These are phyloP conservation scores for Neomorphus geoffroyi DNA, from an alignment of 2,797 vertebrate species.

Conservation along the genomic window DNA sequence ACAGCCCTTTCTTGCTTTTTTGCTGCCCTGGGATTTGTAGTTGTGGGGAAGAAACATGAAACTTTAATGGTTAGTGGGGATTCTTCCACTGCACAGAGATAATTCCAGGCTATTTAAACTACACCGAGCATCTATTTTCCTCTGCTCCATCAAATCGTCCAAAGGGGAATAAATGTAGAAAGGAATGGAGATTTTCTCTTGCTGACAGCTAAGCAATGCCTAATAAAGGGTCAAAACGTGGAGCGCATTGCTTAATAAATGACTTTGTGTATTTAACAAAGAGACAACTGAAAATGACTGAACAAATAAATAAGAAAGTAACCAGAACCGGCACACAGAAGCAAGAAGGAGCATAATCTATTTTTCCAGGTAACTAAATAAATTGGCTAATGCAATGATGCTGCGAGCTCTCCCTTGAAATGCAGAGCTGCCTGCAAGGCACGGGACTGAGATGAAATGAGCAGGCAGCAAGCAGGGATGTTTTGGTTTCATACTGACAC, in stretches of 20 bases:
- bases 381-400: accelerated
- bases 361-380: neutral
- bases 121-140: neutral
- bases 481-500: accelerated
- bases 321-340: neutral
- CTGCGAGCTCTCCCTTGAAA: neutral
- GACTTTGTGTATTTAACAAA: neutral
- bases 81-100: neutral
- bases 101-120: neutral
- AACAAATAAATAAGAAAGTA: neutral
- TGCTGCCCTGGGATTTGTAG: neutral
- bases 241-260: neutral
- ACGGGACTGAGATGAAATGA: accelerated
- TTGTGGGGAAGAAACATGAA: neutral
- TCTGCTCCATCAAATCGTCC: neutral
- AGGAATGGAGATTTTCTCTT: neutral
- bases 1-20: neutral
- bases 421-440: accelerated
- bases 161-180: neutral
- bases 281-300: neutral
- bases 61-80: neutral
- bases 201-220: neutral
- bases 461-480: no score
- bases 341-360: neutral
- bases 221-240: neutral